Evolutionary conservation across 92 coral and sea anemone species (phyloP).

Genomic region (Porites rus): DNA sequence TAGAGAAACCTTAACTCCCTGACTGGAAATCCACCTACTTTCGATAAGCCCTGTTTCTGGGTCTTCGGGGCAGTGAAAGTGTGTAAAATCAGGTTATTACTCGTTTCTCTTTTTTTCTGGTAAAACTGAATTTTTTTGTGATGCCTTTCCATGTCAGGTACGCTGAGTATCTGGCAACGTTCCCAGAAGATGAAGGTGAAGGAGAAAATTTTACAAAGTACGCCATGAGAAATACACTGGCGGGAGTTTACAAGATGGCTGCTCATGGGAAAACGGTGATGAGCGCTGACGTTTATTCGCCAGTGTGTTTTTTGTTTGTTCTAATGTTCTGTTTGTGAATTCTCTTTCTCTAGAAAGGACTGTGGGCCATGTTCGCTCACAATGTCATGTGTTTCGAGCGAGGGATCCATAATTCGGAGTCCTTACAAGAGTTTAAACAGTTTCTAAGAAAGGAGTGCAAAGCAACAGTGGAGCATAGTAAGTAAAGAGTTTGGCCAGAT

Average conservation of each 20-base stretch:
- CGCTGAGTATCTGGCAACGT: constrained; percentile 81
- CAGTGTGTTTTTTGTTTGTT: background rate
- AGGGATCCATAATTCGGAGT: constrained; percentile 73
- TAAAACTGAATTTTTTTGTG: background rate
- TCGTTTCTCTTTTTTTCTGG: background rate
- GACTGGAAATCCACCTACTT: too few species aligned
- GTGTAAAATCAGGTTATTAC: background rate
- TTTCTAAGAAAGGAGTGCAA: constrained; percentile 80
- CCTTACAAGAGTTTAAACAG: constrained; percentile 56
- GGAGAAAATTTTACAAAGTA: constrained; percentile 77
- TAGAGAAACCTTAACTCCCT: too few species aligned
- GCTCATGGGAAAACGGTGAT: constrained; percentile 96
- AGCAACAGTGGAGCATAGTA: constrained; percentile 85
- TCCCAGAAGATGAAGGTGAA: constrained; percentile 91
- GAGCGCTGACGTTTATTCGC: background rate
- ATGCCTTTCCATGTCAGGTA: constrained; percentile 67
- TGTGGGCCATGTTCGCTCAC: constrained; percentile 96
- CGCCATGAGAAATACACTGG: constrained; percentile 93
- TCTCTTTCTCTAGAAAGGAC: constrained; percentile 76
- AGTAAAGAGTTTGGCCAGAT: constrained; percentile 12
- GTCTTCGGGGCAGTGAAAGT: too few species aligned
- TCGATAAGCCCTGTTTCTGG: too few species aligned
- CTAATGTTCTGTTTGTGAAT: background rate
- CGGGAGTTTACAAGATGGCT: constrained; percentile 91
- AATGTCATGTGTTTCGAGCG: constrained; percentile 84